Percentiles rank a stretch among this genome's conserved stretches.
Conservation (phyloP, 23 tunicate species). For the Phallusia fumigata region DNA sequence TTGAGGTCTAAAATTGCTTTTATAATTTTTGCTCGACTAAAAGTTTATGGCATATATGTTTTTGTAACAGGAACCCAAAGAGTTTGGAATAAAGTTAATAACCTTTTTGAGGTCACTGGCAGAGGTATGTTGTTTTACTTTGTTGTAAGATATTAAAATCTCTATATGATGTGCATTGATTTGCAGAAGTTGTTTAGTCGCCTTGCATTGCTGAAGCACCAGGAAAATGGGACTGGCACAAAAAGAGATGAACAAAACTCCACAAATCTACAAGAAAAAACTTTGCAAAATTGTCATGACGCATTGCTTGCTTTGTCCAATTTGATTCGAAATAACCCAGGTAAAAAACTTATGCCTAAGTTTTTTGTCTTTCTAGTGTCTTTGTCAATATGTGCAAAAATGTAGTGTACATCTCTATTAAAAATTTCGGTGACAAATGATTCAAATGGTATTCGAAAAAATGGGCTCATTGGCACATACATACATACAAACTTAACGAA, state of each 20-base stretch:
- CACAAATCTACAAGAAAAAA: background rate
- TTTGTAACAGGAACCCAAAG: conserved; percentile 60
- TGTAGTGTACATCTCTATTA: background rate
- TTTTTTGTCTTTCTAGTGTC: background rate
- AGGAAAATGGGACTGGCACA: background rate
- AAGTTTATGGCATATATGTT: background rate
- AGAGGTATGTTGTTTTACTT: conserved; percentile 51
- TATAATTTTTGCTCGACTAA: background rate
- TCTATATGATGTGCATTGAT: background rate
- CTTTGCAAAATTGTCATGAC: conserved; percentile 48
- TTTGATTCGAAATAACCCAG: conserved; percentile 75
- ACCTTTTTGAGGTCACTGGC: conserved; percentile 75
- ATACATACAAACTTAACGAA: too few relatives aligned
- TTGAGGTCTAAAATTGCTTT: conserved; percentile 35
- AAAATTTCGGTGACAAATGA: too few relatives aligned
- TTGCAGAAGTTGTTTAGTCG: background rate
- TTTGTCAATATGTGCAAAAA: background rate
- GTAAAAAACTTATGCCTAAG: conserved; percentile 13
- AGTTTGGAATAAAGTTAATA: conserved; percentile 63
- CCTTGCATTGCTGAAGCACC: conserved; percentile 5
- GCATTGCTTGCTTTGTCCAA: conserved; percentile 71
- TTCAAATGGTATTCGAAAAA: too few relatives aligned
- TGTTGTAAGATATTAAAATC: conserved; percentile 49
- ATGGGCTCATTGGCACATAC: too few relatives aligned
- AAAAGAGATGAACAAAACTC: background rate